These are phyloP conservation scores for Leptopilina myrica DNA, from an alignment of 2,888 invertebrate genomes.

Conservation along the genomic window DNA sequence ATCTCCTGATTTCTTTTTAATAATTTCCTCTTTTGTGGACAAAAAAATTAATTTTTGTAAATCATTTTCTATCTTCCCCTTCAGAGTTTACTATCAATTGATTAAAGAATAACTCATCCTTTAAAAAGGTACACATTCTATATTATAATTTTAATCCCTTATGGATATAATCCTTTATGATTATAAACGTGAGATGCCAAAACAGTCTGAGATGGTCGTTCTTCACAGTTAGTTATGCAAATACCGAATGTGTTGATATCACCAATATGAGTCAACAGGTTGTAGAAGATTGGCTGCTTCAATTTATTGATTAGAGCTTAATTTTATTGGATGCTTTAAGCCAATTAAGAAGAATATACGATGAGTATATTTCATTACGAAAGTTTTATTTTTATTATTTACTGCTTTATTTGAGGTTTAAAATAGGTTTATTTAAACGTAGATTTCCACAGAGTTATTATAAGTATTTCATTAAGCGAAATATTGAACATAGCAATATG, in stretches of 20 bases:
- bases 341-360: slow-evolving; percentile 7
- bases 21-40: not conserved
- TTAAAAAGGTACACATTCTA: not conserved
- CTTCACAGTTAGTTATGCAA: slow-evolving; percentile 3
- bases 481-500: too few species aligned
- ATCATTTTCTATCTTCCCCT: too few species aligned
- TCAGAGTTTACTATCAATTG: too few species aligned
- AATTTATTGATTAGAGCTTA: slow-evolving; percentile 6
- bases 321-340: not conserved
- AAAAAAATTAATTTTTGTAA: too few species aligned
- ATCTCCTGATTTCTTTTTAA: not conserved
- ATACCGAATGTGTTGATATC: slow-evolving; percentile 8
- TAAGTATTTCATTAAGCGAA: too few species aligned
- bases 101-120: too few species aligned
- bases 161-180: not conserved
- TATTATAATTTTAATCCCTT: not conserved
- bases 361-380: not conserved
- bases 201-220: slow-evolving; percentile 8
- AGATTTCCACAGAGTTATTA: too few species aligned
- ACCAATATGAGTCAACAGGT: slow-evolving; percentile 14
- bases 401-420: too few species aligned
- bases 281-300: slow-evolving; percentile 3
- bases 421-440: too few species aligned
- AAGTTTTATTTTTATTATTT: not conserved
- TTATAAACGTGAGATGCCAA: not conserved